Evolutionary conservation across 2,797 vertebrate genomes (phyloP), one percentile per base, ranked within the genome.

Genomic region (Oophaga sylvatica): DNA sequence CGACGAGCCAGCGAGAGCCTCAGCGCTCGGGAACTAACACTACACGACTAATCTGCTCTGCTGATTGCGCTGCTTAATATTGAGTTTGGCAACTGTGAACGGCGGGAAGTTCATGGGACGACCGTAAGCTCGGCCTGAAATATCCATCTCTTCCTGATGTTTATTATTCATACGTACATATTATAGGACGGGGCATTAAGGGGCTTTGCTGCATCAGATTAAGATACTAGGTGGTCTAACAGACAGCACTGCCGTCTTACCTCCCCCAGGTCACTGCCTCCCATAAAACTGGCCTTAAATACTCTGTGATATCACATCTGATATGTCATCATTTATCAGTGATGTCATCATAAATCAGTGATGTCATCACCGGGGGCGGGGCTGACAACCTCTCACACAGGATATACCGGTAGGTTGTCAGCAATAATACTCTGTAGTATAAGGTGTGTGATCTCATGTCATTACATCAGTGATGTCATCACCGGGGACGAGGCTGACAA

Each of bases 1-100:
- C 87, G 41, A 68, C 2, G 68, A 68, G 91, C 91, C 91, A 92
- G 62, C 63, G 85, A 63, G 92, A 86, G 57, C 85, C 86, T 83
- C 84, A 57, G 12, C 70, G 73, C 84, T 81, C 57, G 84, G 3
- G 31, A 2, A 90, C 87, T 89, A 89, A 60, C 5, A 70, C 85
- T n/a, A 0, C 3, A 19, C 13, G 56, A 87, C 62, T 79, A 13
- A 73, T 90, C 91, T 91, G 85, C 56, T 86, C 73, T 89, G 90
- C 60, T 87, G 83, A 88, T 89, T 68, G 85, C 90, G 77, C 53
- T 70, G 86, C 90, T 90, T 83, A 31, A 63, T 26, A 26, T 90
- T 89, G 60, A 68, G 81, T 86, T 85, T 78, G 80, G 57, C 81
- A 84, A 67, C 48, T 16, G 41, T 22, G 26, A 0, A 0, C 13